A percentile compares a stretch with the other conserved stretches of the same genome.
Conservation (phyloP, 2,113 vertebrate genomes). For the Theristicus caerulescens region DNA sequence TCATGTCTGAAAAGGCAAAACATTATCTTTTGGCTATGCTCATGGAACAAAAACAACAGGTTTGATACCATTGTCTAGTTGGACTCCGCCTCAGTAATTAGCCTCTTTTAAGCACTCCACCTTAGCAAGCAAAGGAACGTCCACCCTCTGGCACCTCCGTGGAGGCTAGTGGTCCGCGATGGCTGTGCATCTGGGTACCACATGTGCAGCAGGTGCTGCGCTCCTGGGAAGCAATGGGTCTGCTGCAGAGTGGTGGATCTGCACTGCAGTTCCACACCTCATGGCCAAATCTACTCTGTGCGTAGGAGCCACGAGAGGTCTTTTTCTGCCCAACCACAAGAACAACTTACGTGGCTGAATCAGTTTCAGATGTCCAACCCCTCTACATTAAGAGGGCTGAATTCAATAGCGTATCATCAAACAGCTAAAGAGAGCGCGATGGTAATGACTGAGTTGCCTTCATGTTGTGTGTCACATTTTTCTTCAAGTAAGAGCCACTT, state of each 20-base stretch:
- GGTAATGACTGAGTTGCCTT: neutral
- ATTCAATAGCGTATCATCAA: neutral
- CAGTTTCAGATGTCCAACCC: neutral
- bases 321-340: neutral
- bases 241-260: neutral
- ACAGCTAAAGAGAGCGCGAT: neutral
- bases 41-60: neutral
- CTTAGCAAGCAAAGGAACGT: neutral
- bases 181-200: neutral
- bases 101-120: neutral
- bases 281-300: neutral
- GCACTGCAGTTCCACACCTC: neutral
- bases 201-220: rapidly evolving
- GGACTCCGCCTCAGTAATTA: neutral
- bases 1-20: neutral
- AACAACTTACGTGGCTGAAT: neutral
- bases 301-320: neutral
- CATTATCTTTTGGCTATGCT: neutral
- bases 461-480: neutral
- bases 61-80: neutral
- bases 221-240: neutral
- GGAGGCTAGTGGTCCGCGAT: rapidly evolving
- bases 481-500: neutral
- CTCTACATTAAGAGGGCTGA: neutral
- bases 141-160: neutral